Conservation (phyloP, 2,888 invertebrate genomes). For the Nephrotoma flavescens region DNA sequence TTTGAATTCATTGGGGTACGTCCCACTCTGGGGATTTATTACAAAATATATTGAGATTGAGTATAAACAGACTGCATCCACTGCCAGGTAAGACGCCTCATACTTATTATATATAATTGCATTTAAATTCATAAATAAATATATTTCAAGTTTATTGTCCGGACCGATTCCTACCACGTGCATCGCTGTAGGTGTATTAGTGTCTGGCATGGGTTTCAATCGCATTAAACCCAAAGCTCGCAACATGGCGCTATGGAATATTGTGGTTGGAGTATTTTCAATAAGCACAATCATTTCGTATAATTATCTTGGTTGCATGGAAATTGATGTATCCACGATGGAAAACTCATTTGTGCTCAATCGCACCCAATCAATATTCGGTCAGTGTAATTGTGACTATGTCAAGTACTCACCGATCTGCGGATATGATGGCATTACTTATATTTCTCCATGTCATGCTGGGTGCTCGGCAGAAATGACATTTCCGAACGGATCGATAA, state of each 20-base stretch:
- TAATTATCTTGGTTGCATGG: slow-evolving; percentile 41
- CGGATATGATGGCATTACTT: slow-evolving; percentile 39
- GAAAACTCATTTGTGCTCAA: neutral
- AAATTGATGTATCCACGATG: slow-evolving; percentile 13
- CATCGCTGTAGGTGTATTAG: slow-evolving; percentile 42
- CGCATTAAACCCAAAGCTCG: slow-evolving; percentile 42
- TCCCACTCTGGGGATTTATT: slow-evolving; percentile 53
- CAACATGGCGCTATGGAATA: slow-evolving; percentile 30
- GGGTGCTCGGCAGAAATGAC: slow-evolving; percentile 37
- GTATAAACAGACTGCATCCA: slow-evolving; percentile 49
- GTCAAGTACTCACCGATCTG: slow-evolving; percentile 53
- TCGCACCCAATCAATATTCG: neutral
- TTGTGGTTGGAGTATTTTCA: neutral
- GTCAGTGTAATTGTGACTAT: slow-evolving; percentile 43
- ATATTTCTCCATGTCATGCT: slow-evolving; percentile 51
- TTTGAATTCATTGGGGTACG: neutral
- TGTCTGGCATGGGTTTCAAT: slow-evolving; percentile 41
- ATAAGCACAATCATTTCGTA: slow-evolving; percentile 38
- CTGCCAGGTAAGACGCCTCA: neutral
- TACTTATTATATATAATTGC: neutral
- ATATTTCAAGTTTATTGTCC: slow-evolving; percentile 46
- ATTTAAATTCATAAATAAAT: neutral
- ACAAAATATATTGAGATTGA: slow-evolving; percentile 62
- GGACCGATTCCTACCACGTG: slow-evolving; percentile 44
- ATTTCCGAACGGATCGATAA: slow-evolving; percentile 23